Conservation (phyloP, 2,113 vertebrate genomes). For the Phrynosoma platyrhinos region DNA sequence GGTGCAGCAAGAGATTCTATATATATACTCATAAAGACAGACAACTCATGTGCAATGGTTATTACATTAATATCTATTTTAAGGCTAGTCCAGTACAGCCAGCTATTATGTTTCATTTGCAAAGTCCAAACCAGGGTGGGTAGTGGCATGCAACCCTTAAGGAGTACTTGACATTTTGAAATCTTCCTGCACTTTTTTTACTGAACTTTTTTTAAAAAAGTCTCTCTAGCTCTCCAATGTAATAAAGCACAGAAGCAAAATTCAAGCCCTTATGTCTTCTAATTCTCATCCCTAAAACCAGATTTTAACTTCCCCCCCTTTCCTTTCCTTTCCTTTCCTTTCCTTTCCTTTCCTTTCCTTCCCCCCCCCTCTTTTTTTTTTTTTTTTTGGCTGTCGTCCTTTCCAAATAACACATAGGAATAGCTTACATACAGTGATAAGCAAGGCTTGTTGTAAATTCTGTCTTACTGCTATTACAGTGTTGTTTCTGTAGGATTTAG, state of each 20-base stretch:
- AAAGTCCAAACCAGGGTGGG: neutral
- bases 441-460: neutral
- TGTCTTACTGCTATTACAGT: neutral
- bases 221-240: neutral
- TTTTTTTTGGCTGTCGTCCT: no score
- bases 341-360: no score
- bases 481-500: no score
- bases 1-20: neutral
- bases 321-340: no score
- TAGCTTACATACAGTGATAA: neutral
- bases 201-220: neutral
- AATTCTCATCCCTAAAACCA: neutral
- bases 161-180: constrained; percentile 14
- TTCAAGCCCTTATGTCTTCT: neutral
- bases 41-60: constrained; percentile 6
- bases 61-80: constrained; percentile 53
- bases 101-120: constrained; percentile 49
- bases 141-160: neutral
- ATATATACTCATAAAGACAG: neutral
- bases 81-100: constrained; percentile 54
- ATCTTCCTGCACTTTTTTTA: neutral
- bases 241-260: neutral
- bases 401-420: neutral
- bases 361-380: no score
- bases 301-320: neutral